Evolutionary conservation across 2,888 invertebrate species (phyloP), one percentile per base, ranked within the genome.

Genomic region (Lymantria monacha): DNA sequence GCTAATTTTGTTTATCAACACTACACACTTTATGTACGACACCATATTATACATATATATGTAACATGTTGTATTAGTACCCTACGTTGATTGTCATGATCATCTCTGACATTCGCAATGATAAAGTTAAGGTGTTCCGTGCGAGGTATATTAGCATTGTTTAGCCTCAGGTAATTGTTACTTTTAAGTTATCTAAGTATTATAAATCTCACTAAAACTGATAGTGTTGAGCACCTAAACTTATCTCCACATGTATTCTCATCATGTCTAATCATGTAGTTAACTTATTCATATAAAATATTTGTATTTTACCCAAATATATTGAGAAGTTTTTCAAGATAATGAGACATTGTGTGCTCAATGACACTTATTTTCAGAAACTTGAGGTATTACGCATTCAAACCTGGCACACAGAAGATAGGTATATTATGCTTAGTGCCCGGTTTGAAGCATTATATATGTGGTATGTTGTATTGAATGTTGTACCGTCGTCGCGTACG

Each of bases 71-170:
- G 57, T 65, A 65, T 55, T 9, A 61, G 59, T 64, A 67, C 54
- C 22, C 22, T 33, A 33, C 22, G 59, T 62, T 59, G 41, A 46
- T 43, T 48, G 58, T 67, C 73, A 76, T 74, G 59, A 66, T 67
- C 73, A 76, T 62, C 64, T 68, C 57, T 70, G 61, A 64, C 71
- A 76, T 76, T 68, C 64, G 76, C 68, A 79, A 74, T 75, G 85
- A 83, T 85, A 81, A 86, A 87, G 85, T 88, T 86, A 85, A 87
- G 87, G 90, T 87, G 86, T 87, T 90, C 90, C 90, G 90, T 90
- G 90, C 92, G 90, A 88, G 85, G 81, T 87, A 73, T 74, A 33
- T 73, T 61, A 67, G 72, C 79, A 70, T 56, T 76, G 69, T 73
- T 69, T 69, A 66, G 64, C 61, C 63, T 76, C 69, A 72, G 69